Percentiles rank a stretch among this genome's conserved stretches.
Evolutionary conservation across 1,140 invertebrate genomes (phyloP).

Genomic region (Helicoverpa armigera): DNA sequence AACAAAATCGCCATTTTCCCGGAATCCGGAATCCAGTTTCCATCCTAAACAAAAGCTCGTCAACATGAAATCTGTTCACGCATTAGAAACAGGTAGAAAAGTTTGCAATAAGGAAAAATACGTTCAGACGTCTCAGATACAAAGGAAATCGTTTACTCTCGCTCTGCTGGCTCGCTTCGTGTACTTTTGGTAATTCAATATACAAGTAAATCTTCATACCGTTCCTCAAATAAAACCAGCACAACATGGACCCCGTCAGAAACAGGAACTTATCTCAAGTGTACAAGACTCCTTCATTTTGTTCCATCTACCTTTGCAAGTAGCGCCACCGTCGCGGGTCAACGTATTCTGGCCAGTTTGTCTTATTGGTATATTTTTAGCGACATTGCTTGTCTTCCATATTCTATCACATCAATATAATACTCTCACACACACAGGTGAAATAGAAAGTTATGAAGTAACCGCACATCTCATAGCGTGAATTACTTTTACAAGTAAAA

Average conservation of each 20-base stretch:
- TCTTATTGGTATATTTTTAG: slow-evolving; percentile 26
- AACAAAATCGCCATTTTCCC: too few relatives aligned
- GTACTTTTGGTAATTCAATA: slow-evolving; percentile 36
- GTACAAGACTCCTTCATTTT: not conserved
- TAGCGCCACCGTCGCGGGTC: not conserved
- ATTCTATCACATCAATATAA: not conserved
- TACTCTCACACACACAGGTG: not conserved
- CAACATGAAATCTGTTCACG: not conserved
- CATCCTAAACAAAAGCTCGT: not conserved
- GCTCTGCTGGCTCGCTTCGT: slow-evolving; percentile 17
- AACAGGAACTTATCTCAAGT: not conserved
- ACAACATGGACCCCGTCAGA: not conserved
- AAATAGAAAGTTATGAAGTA: slow-evolving; percentile 4
- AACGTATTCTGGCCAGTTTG: not conserved
- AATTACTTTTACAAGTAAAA: not conserved
- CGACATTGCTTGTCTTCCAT: not conserved
- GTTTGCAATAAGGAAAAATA: slow-evolving; percentile 9
- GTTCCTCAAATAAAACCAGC: slow-evolving; percentile 1
- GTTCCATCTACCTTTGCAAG: not conserved
- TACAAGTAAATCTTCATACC: slow-evolving; percentile 9
- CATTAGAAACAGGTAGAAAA: not conserved
- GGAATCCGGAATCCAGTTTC: too few relatives aligned
- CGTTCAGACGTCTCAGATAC: not conserved
- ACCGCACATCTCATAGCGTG: not conserved
- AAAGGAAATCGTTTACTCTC: slow-evolving; percentile 37